Conservation (phyloP, 1,140 invertebrate species). For the Babylonia areolata region DNA sequence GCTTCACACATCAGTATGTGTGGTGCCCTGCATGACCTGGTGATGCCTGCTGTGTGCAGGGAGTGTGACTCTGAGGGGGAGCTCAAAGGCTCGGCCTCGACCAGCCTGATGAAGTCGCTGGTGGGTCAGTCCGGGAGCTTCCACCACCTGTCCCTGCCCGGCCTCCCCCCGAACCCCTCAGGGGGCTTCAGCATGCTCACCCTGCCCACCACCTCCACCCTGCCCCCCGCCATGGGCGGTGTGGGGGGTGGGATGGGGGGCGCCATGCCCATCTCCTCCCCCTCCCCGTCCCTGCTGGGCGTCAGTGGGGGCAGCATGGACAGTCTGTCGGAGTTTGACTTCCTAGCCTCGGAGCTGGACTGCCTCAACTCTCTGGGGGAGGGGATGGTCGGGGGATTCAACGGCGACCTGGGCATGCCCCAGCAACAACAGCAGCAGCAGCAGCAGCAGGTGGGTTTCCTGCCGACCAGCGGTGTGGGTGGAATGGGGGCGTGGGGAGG, state of each 20-base stretch:
- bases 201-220: slow-evolving; percentile 3
- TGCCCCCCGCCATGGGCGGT: slow-evolving; percentile 22
- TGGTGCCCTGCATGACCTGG: no score
- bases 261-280: neutral
- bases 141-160: neutral
- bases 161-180: neutral
- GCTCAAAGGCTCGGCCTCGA: slow-evolving; percentile 74
- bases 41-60: slow-evolving; percentile 55
- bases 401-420: neutral
- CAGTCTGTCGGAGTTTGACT: neutral
- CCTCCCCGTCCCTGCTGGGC: neutral
- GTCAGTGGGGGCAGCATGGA: slow-evolving; percentile 11
- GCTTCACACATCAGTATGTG: no score
- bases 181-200: slow-evolving; percentile 8
- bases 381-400: neutral
- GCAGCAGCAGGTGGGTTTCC: neutral
- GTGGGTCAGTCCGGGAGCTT: slow-evolving; percentile 53
- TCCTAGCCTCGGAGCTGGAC: slow-evolving; percentile 5
- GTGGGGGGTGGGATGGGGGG: neutral
- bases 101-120: slow-evolving; percentile 75
- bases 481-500: neutral
- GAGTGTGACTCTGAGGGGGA: slow-evolving; percentile 74
- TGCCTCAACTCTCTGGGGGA: neutral
- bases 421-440: neutral
- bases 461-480: neutral